phyloP scores from a whole-genome alignment of 2,113 vertebrate genomes.

The Clupea harengus region DNA sequence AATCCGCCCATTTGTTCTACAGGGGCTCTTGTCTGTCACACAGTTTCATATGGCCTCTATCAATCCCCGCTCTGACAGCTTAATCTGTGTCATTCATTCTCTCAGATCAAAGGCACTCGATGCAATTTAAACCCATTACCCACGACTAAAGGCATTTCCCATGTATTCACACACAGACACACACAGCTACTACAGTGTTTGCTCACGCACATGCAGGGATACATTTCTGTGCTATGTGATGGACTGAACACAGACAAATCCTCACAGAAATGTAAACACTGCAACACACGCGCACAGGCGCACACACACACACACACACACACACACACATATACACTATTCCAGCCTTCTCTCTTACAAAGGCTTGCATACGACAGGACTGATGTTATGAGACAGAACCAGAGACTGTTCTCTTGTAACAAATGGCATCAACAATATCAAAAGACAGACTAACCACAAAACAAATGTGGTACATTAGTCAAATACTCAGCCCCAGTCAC shows the following conservation, averaged over 20 bases:
- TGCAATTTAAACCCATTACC: slow-evolving; percentile 42
- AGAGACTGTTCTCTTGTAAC: not conserved
- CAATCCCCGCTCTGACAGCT: slow-evolving; percentile 59
- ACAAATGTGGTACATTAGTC: not conserved
- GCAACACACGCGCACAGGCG: slow-evolving; percentile 24
- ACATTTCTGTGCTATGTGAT: not conserved
- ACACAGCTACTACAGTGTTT: not conserved
- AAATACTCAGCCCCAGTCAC: not conserved
- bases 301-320: slow-evolving; percentile 19
- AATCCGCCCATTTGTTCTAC: slow-evolving; percentile 22
- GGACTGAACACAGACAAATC: not conserved
- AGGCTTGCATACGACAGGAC: not conserved
- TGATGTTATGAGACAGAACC: not conserved
- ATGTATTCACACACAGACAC: slow-evolving; percentile 12
- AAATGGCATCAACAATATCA: slow-evolving; percentile 2
- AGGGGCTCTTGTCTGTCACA: slow-evolving; percentile 36
- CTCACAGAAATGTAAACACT: not conserved
- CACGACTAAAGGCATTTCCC: slow-evolving; percentile 24
- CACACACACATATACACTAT: slow-evolving; percentile 13
- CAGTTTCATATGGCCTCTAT: slow-evolving; percentile 61
- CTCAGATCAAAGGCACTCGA: slow-evolving; percentile 59
- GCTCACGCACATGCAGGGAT: not conserved
- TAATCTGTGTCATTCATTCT: slow-evolving; percentile 67
- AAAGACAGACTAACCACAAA: not conserved
- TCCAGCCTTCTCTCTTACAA: not conserved